These are phyloP conservation scores for Heliconius himera DNA, from an alignment of 1,140 invertebrate species.

Conservation along the genomic window DNA sequence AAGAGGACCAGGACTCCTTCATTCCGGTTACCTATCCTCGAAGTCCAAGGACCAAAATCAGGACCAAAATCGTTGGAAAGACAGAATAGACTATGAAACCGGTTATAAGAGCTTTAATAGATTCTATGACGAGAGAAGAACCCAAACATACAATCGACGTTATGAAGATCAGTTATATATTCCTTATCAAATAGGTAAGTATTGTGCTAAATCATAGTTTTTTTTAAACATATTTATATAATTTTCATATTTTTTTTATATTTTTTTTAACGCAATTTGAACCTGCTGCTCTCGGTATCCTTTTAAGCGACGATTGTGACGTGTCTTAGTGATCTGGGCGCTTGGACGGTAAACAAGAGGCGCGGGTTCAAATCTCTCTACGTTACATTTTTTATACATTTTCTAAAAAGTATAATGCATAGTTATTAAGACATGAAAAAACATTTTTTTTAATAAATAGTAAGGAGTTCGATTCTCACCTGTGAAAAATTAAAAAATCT, in stretches of 20 bases:
- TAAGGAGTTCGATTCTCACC: not conserved
- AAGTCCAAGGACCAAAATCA: slow-evolving; percentile 49
- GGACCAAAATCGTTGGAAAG: slow-evolving; percentile 47
- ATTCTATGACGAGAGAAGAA: slow-evolving; percentile 53
- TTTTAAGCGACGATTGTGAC: no score
- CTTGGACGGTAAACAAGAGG: no score
- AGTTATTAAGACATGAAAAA: no score
- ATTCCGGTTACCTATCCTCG: slow-evolving; percentile 70
- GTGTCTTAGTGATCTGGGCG: no score
- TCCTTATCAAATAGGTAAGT: slow-evolving; percentile 76
- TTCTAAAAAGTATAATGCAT: no score
- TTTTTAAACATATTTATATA: not conserved
- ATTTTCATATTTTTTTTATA: not conserved
- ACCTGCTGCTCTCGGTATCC: no score
- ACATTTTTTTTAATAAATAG: not conserved
- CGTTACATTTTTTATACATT: no score
- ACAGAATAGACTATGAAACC: slow-evolving; percentile 51
- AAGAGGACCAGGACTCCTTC: slow-evolving; percentile 62
- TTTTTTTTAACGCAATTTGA: not conserved
- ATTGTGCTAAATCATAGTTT: slow-evolving; percentile 18
- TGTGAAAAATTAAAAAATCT: not conserved
- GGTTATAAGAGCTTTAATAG: slow-evolving; percentile 49
- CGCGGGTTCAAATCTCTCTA: no score
- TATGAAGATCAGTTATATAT: slow-evolving; percentile 67
- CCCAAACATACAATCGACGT: slow-evolving; percentile 50